Percentiles rank a stretch among this genome's conserved stretches.
Evolutionary conservation across 2,797 vertebrate species (phyloP).

Genomic region (Anableps anableps): DNA sequence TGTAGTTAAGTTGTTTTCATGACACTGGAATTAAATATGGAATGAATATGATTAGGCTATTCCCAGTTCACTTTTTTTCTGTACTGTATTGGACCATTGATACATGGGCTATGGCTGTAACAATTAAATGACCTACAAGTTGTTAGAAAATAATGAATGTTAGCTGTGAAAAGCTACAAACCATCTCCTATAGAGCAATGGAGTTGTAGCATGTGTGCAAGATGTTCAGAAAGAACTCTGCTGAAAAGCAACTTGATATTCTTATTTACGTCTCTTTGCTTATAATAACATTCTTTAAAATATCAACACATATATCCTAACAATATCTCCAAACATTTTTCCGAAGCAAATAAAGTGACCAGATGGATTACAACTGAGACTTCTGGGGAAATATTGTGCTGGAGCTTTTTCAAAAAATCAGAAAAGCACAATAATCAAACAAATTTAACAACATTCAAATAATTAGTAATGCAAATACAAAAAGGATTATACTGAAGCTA

Average conservation of each 20-base stretch:
- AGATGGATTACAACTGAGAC: neutral
- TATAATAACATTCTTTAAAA: neutral
- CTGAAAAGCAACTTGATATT: neutral
- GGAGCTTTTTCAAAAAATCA: neutral
- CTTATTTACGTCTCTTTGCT: neutral
- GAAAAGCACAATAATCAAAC: neutral
- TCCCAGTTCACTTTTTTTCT: neutral
- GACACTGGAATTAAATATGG: neutral
- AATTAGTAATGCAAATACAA: neutral
- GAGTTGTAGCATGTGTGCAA: neutral
- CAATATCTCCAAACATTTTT: neutral
- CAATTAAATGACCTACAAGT: too few species aligned
- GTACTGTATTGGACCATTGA: too few species aligned
- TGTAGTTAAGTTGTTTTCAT: neutral
- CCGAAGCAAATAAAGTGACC: too few species aligned
- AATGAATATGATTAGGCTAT: neutral
- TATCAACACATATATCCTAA: neutral
- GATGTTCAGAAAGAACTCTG: neutral
- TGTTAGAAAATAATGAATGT: too few species aligned
- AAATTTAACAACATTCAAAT: neutral
- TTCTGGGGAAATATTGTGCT: neutral
- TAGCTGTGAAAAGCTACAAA: too few species aligned
- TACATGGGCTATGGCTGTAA: too few species aligned
- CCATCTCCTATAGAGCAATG: too few species aligned
- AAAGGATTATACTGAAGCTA: neutral